Percentiles rank a stretch among this genome's conserved stretches.
phyloP scores from a whole-genome alignment of 2,888 invertebrate species.

The Lasioglossum zephyrum region DNA sequence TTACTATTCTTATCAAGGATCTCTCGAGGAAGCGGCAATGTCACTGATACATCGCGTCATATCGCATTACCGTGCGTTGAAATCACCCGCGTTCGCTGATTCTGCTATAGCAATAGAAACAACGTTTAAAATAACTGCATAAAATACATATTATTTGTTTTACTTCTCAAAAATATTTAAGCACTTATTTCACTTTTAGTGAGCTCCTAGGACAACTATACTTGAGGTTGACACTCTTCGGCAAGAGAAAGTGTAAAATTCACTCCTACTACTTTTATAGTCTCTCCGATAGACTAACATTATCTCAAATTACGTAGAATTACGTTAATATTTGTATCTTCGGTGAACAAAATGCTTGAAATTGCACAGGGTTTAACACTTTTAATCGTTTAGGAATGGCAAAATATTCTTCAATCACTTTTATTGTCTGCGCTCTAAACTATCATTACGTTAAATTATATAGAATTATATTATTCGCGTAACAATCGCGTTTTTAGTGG shows the following conservation, averaged over 20 bases:
- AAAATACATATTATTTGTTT: background rate
- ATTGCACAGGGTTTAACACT: background rate
- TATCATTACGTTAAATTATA: background rate
- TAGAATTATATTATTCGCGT: background rate
- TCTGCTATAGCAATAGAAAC: background rate
- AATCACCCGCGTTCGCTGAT: background rate
- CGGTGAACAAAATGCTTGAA: background rate
- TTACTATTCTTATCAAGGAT: constrained; percentile 14
- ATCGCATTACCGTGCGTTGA: constrained; percentile 19
- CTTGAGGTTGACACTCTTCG: background rate
- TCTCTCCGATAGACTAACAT: background rate
- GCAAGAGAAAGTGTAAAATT: background rate
- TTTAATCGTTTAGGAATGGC: background rate
- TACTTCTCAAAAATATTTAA: background rate
- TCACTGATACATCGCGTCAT: constrained; percentile 10
- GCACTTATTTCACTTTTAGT: background rate
- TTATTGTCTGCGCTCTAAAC: background rate
- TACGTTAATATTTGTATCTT: background rate
- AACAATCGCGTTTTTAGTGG: background rate
- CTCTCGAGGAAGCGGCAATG: constrained; percentile 7
- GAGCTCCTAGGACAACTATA: background rate
- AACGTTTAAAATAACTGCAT: background rate
- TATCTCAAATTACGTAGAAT: background rate
- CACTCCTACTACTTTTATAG: background rate
- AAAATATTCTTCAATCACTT: background rate